Conservation (phyloP, 2,888 invertebrate species). For the Eubasilissa splendida region DNA sequence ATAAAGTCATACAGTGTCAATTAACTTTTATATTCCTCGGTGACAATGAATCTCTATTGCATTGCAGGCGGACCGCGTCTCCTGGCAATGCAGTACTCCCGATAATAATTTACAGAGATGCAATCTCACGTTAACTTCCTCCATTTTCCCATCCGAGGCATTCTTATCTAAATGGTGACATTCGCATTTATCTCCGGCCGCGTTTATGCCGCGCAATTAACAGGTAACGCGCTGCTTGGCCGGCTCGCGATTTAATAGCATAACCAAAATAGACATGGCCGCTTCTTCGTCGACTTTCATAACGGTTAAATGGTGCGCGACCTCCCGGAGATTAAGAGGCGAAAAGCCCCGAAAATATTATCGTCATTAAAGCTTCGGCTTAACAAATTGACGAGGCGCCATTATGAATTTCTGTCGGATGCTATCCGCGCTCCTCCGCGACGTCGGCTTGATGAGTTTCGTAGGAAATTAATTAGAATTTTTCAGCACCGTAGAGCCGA, state of each 20-base stretch:
- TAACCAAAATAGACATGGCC: constrained; percentile 42
- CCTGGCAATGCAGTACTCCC: neutral
- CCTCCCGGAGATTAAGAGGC: constrained; percentile 38
- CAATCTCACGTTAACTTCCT: constrained; percentile 34
- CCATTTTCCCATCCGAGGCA: constrained; percentile 9
- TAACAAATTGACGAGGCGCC: constrained; percentile 43
- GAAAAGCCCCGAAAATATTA: constrained; percentile 40
- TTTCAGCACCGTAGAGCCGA: neutral
- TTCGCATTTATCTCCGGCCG: constrained; percentile 51
- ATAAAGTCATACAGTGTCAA: neutral
- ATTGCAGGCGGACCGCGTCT: constrained; percentile 8
- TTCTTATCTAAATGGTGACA: constrained; percentile 54
- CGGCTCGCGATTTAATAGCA: constrained; percentile 43
- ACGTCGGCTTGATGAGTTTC: constrained; percentile 40
- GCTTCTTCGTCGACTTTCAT: constrained; percentile 47
- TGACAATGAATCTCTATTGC: constrained; percentile 15
- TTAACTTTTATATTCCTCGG: neutral
- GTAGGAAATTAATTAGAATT: constrained; percentile 40
- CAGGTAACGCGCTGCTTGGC: constrained; percentile 52
- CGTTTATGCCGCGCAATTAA: constrained; percentile 50
- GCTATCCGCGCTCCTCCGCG: constrained; percentile 28
- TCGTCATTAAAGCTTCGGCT: constrained; percentile 35
- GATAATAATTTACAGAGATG: constrained; percentile 31
- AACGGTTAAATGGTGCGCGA: constrained; percentile 48
- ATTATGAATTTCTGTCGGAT: constrained; percentile 30